phyloP scores from a whole-genome alignment of 2,888 invertebrate species.

The Yponomeuta malinellus region DNA sequence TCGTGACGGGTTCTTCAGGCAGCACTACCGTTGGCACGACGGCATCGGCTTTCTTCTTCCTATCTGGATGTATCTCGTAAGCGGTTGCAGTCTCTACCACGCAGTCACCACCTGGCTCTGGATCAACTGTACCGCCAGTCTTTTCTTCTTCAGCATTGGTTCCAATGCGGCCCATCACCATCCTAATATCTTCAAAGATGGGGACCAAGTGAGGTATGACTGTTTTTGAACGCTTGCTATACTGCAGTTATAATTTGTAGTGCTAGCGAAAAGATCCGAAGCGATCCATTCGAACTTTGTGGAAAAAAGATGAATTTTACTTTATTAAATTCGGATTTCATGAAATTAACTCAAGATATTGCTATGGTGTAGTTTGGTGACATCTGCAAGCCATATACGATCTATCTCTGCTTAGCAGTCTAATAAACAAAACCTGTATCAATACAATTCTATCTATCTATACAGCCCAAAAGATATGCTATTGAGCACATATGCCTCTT shows the following conservation, averaged over 20 bases:
- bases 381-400: too few relatives aligned
- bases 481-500: too few relatives aligned
- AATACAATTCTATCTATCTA: too few relatives aligned
- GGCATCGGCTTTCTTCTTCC: slow-evolving; percentile 53
- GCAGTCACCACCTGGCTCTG: slow-evolving; percentile 73
- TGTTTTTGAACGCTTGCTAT: not conserved
- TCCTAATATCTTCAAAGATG: slow-evolving; percentile 87
- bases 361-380: too few relatives aligned
- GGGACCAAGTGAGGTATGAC: slow-evolving; percentile 79
- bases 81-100: slow-evolving; percentile 39
- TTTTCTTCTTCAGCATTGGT: slow-evolving; percentile 79
- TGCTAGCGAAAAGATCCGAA: not conserved
- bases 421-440: too few relatives aligned
- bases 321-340: too few relatives aligned
- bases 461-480: too few relatives aligned
- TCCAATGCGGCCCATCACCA: slow-evolving; percentile 88
- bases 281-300: not conserved
- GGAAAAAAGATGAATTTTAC: too few relatives aligned
- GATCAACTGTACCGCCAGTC: slow-evolving; percentile 74
- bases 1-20: slow-evolving; percentile 39
- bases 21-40: slow-evolving; percentile 55
- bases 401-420: too few relatives aligned
- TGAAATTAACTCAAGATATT: too few relatives aligned
- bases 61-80: slow-evolving; percentile 53
- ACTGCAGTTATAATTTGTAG: not conserved